These are phyloP conservation scores for Pseudorectes ferrugineus DNA, from an alignment of 2,113 vertebrate genomes.

Conservation along the genomic window DNA sequence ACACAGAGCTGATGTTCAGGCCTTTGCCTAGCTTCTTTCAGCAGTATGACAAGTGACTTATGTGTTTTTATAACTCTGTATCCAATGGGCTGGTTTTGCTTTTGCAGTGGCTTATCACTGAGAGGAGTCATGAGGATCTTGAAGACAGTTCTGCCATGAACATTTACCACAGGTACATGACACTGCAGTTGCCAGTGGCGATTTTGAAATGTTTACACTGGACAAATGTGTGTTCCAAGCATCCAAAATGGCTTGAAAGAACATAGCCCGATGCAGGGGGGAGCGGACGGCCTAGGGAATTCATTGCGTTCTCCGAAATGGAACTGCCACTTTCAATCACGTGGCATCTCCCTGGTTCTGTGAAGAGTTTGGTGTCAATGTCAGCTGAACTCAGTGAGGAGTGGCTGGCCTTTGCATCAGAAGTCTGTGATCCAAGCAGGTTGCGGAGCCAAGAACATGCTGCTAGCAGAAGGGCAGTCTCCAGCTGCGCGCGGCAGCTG, in stretches of 20 bases:
- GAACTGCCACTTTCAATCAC: slow-evolving; percentile 36
- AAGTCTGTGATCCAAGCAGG: slow-evolving; percentile 60
- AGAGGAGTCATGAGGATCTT: slow-evolving; percentile 47
- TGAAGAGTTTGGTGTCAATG: slow-evolving; percentile 42
- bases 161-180: slow-evolving; percentile 14
- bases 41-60: slow-evolving; percentile 29
- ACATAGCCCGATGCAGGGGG: slow-evolving; percentile 17
- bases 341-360: background rate
- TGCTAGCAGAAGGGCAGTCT: slow-evolving; percentile 61
- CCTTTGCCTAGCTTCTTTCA: slow-evolving; percentile 68
- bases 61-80: background rate
- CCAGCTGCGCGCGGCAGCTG: slow-evolving; percentile 47
- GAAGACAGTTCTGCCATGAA: slow-evolving; percentile 61
- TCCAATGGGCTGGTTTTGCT: slow-evolving; percentile 43
- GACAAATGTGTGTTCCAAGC: slow-evolving; percentile 57
- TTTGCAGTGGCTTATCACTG: slow-evolving; percentile 20
- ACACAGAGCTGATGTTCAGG: slow-evolving; percentile 54
- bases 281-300: slow-evolving; percentile 43
- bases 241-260: slow-evolving; percentile 55
- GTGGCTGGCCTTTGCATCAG: slow-evolving; percentile 51
- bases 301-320: background rate
- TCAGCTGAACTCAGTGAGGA: slow-evolving; percentile 56
- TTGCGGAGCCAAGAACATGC: slow-evolving; percentile 61
- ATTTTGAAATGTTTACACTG: slow-evolving; percentile 62
- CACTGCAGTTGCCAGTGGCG: slow-evolving; percentile 7